Evolutionary conservation across 2,888 invertebrate species (phyloP), one percentile per base, ranked within the genome.

Genomic region (Carpatolechia fugitivella): DNA sequence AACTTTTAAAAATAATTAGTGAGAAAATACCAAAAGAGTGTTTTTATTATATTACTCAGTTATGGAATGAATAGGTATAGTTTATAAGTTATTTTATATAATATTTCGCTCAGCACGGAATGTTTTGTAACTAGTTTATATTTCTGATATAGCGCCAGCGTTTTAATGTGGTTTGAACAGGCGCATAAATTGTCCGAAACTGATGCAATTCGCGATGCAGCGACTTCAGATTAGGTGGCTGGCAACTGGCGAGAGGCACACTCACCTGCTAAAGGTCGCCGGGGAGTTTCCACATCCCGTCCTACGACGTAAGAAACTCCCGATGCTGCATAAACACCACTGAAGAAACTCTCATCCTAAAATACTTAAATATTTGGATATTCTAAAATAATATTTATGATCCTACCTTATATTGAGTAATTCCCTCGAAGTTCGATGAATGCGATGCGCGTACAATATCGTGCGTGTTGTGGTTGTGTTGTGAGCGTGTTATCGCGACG

Each of bases 141-240:
- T 44, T 29, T 29, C n/a, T 6, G 48, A 0, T n/a, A 29, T n/a
- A 50, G 31, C 50, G 68, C 74, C 66, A 72, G 72, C 64, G 62
- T 63, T 13, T 29, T 6, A 64, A 10, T 67, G 65, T 59, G 60
- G 59, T 65, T 52, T 56, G 20, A 44, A 8, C 13, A 29, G 63
- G 65, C 64, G 60, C 55, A 66, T 65, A 68, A 63, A 71, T 72
- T 66, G 68, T 65, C 61, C 66, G 65, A 60, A 61, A 69, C 66
- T 78, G 74, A 72, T 79, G 76, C 73, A 78, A 78, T 77, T 78
- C 80, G 80, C 78, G 65, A 58, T 74, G 76, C 73, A 74, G 65
- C 52, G 52, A 24, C 33, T 31, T 3, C 10, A 2, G 65, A 63
- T 60, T 68, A 33, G 8, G 58, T 58, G 64, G 60, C 62, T 58